Percentiles rank a stretch among this genome's conserved stretches.
These are phyloP conservation scores for Uropetala carovei DNA, from an alignment of 2,888 invertebrate genomes.

Conservation along the genomic window DNA sequence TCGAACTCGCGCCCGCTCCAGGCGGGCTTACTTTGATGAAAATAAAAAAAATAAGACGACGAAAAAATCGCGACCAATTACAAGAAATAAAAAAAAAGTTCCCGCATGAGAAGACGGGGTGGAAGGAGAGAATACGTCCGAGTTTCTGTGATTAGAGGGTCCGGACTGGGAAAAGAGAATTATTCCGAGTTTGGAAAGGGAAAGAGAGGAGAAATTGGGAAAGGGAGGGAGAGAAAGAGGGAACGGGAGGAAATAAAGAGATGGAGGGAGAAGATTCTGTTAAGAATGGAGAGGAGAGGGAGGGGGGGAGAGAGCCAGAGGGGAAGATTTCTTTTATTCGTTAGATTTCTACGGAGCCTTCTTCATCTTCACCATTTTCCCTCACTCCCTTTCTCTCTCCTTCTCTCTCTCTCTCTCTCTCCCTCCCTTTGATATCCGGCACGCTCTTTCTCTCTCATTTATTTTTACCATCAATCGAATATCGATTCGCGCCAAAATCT, in stretches of 20 bases:
- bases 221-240: not conserved
- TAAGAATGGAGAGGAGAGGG: not conserved
- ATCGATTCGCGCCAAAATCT: conserved; percentile 8
- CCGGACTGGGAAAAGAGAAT: conserved; percentile 55
- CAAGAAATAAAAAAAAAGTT: not conserved
- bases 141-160: conserved; percentile 49
- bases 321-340: not conserved
- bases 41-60: not conserved
- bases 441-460: not conserved
- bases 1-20: not conserved
- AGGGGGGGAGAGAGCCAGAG: not conserved
- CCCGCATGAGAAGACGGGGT: not conserved
- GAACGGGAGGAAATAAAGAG: not conserved
- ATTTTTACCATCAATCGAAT: conserved; percentile 12
- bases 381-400: not conserved
- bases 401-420: not conserved
- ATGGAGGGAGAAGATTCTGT: not conserved
- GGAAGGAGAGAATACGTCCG: conserved; percentile 12
- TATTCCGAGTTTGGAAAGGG: not conserved
- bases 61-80: not conserved
- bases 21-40: not conserved
- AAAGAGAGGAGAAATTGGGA: not conserved
- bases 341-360: not conserved
- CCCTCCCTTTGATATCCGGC: not conserved
- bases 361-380: not conserved